A percentile compares a stretch with the other conserved stretches of the same genome.
phyloP scores from a whole-genome alignment of 2,797 vertebrate genomes.

The Danio tinwini region DNA sequence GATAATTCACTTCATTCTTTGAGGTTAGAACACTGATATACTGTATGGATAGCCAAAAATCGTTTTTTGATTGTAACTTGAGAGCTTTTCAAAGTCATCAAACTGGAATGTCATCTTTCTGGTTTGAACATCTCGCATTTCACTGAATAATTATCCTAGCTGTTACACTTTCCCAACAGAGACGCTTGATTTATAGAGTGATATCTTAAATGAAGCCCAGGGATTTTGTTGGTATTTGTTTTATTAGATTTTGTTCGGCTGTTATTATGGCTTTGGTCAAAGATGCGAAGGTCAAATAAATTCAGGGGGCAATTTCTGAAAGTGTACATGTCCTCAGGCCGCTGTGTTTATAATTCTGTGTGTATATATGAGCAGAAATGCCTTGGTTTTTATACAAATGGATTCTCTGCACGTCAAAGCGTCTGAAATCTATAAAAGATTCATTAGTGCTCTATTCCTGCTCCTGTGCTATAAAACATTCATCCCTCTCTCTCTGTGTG shows the following conservation, averaged over 20 bases:
- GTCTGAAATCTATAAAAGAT: constrained; percentile 92
- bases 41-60: neutral
- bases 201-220: neutral
- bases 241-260: neutral
- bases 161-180: neutral
- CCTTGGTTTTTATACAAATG: constrained; percentile 82
- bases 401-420: constrained; percentile 87
- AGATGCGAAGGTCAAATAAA: constrained; percentile 6
- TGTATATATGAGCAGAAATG: constrained; percentile 66
- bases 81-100: constrained; percentile 23
- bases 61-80: neutral
- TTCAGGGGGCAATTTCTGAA: neutral
- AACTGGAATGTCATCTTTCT: constrained; percentile 17
- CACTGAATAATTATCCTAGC: constrained; percentile 33
- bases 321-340: constrained; percentile 18
- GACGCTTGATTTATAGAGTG: neutral
- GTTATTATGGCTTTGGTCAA: neutral
- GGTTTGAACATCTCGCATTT: constrained; percentile 47
- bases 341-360: constrained; percentile 49
- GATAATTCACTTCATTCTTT: neutral
- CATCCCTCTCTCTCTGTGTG: constrained; percentile 63
- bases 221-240: neutral
- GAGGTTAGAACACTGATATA: neutral
- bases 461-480: constrained; percentile 81
- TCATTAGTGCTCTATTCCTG: constrained; percentile 84